Evolutionary conservation across 2,113 vertebrate species (phyloP).

Genomic region (Laticauda laticaudata): DNA sequence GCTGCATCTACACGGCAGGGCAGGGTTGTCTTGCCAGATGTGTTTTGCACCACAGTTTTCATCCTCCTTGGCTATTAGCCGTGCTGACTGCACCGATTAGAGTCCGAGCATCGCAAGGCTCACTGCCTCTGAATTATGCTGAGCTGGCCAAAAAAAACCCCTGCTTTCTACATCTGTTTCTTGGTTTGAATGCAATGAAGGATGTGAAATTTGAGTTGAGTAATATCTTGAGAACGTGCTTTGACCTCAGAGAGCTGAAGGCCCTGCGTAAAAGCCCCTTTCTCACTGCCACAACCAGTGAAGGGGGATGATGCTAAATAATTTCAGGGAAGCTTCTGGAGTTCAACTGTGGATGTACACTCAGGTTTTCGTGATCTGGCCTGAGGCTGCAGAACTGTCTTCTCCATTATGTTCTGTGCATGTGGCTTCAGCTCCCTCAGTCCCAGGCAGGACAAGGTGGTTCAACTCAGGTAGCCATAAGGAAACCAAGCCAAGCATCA

Average conservation of each 20-base stretch:
- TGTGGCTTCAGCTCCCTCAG: neutral
- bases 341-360: neutral
- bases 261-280: neutral
- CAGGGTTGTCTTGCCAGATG: neutral
- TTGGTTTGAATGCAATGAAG: neutral
- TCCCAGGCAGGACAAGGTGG: neutral
- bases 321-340: neutral
- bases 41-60: neutral
- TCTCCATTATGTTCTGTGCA: neutral
- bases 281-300: neutral
- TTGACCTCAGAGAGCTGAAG: neutral
- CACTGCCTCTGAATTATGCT: neutral
- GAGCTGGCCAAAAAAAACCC: neutral
- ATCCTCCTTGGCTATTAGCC: neutral
- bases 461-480: neutral
- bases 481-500: neutral
- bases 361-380: neutral
- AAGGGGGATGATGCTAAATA: neutral
- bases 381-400: neutral
- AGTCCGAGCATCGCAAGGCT: neutral
- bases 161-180: neutral
- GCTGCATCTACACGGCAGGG: neutral
- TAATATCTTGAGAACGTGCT: neutral
- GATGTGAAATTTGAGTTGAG: neutral
- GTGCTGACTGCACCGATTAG: neutral